Conservation (phyloP, 2,888 invertebrate genomes). For the Pachymerium ferrugineum region DNA sequence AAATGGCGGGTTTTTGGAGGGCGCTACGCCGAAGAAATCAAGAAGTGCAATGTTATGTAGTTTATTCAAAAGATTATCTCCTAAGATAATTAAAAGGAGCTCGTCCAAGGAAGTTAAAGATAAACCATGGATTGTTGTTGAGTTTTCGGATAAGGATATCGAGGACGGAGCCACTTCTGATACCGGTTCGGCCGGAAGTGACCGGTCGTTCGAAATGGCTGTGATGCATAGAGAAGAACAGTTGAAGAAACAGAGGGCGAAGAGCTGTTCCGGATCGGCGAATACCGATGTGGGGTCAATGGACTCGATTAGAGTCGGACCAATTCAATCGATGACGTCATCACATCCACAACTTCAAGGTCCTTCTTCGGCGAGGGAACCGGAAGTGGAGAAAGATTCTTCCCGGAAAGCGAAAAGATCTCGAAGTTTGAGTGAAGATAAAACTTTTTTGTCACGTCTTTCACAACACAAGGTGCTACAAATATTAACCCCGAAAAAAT, state of each 20-base stretch:
- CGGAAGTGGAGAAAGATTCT: not conserved
- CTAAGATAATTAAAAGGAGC: slow-evolving; percentile 36
- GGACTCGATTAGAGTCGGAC: not conserved
- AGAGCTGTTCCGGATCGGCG: not conserved
- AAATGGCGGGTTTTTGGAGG: not conserved
- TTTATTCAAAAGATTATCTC: slow-evolving; percentile 38
- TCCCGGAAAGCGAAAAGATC: not conserved
- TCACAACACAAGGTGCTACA: not conserved
- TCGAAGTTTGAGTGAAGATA: not conserved
- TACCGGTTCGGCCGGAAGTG: slow-evolving; percentile 35
- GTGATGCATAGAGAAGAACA: slow-evolving; percentile 34
- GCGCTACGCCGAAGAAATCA: slow-evolving; percentile 36
- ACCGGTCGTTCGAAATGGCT: slow-evolving; percentile 37
- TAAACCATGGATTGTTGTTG: slow-evolving; percentile 39
- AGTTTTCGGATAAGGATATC: slow-evolving; percentile 37
- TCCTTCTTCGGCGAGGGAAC: not conserved
- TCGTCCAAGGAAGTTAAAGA: slow-evolving; percentile 34
- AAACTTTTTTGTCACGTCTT: not conserved
- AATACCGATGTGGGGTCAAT: not conserved
- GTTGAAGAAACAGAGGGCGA: not conserved
- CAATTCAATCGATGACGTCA: not conserved
- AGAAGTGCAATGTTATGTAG: slow-evolving; percentile 37
- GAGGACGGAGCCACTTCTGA: slow-evolving; percentile 34
- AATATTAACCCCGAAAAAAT: not conserved
- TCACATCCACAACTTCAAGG: not conserved